Evolutionary conservation across 1,140 invertebrate genomes (phyloP).

Genomic region (Drosophila rufa): DNA sequence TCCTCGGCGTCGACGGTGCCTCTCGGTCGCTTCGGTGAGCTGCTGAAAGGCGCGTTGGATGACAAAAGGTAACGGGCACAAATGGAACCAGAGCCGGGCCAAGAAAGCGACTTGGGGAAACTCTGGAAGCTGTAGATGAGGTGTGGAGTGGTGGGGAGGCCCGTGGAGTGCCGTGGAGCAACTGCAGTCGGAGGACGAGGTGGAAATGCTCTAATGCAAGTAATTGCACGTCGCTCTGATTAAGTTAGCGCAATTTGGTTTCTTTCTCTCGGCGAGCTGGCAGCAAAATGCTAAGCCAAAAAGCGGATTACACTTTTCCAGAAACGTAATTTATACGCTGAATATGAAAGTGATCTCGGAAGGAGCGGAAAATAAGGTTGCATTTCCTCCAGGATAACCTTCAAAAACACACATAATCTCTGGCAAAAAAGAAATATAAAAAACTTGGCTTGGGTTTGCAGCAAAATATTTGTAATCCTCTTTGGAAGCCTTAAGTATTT

Average conservation of each 20-base stretch:
- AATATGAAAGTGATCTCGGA: slow-evolving; percentile 66
- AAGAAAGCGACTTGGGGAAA: slow-evolving; percentile 7
- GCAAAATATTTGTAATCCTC: background rate
- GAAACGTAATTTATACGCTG: slow-evolving; percentile 65
- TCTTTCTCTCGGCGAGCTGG: slow-evolving; percentile 32
- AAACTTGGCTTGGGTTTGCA: no score
- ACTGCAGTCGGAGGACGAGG: slow-evolving; percentile 14
- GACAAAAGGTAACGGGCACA: slow-evolving; percentile 70
- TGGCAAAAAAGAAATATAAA: no score
- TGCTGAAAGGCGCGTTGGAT: slow-evolving; percentile 72
- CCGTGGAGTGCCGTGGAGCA: slow-evolving; percentile 38
- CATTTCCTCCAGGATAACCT: background rate
- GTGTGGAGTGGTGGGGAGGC: slow-evolving; percentile 21
- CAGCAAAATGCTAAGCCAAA: slow-evolving; percentile 67
- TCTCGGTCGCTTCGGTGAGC: slow-evolving; percentile 45
- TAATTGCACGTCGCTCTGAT: slow-evolving; percentile 79
- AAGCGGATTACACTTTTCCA: slow-evolving; percentile 70
- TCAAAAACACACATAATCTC: slow-evolving; percentile 4
- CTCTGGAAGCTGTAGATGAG: slow-evolving; percentile 3
- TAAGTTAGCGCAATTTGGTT: slow-evolving; percentile 73
- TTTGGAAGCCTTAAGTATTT: background rate
- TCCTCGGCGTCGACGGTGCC: slow-evolving; percentile 34
- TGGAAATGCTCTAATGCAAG: slow-evolving; percentile 70
- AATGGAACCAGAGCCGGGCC: slow-evolving; percentile 32
- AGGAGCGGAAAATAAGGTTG: slow-evolving; percentile 9